Base-by-base conservation (phyloP, 1,140 invertebrate species). In the Caenorhabditis elegans region DNA sequence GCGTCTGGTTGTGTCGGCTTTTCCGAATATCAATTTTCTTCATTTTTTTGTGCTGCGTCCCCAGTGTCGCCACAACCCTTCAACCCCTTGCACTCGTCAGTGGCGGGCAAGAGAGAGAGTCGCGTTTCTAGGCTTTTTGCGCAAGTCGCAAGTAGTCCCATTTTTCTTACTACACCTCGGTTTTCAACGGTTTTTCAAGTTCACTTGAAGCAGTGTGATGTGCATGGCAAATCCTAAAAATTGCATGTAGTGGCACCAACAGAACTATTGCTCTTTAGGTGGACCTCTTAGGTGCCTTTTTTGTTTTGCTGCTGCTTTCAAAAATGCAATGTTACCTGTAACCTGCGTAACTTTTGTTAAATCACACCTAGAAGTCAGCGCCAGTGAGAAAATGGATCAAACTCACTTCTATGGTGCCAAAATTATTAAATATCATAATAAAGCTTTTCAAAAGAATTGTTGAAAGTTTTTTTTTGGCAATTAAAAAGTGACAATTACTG, bases 101-200 rank as follows among this genome's bases (percentile, higher is more conserved):
- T 39, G 34, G 10, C 13, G 26, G 8, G 34, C 17, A 28, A 70
- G 43, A 39, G 24, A 55, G 15, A 55, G 15, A 11, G 24, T 8
- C 10, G 10, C 24, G 51, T 19, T 60, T 34, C 26, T 24, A 22
- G 28, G 53, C n/a, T 34, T 60, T 60, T 17, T 17, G 26, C 28
- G 8, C 53, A 17, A 60, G 53, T 31, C 53, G 26, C 19, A 60
- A 31, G 53, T 43, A 43, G 39, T 31, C 28, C 26, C 28, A 5
- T 60, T 34, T 5, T 17, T 24, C 28, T 22, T 22, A 1, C 31
- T 34, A 60, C 53, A 60, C 17, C 26, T 34, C 53, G 5, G 3
- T 70, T 70, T 70, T 70, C 34, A 60, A 43, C 34, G 60, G 31
- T 70, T 70, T 15, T 70, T 70, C 60, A 70, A 70, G 60, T 70